Conservation (phyloP, 2,797 vertebrate genomes). For the Eremophila alpestris region DNA sequence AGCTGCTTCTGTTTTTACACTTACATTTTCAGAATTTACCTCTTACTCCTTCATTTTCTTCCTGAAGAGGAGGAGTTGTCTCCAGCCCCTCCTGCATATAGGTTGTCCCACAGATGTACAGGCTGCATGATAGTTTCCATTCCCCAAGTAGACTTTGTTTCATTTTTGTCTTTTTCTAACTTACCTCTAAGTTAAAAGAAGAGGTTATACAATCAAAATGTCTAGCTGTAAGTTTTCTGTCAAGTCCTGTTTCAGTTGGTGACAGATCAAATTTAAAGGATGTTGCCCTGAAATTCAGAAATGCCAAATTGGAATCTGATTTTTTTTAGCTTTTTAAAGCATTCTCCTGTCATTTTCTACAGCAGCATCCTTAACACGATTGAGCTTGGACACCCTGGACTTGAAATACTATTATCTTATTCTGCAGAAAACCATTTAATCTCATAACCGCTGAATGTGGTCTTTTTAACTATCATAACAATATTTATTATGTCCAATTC, state of each 20-base stretch:
- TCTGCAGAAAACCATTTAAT: neutral
- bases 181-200: neutral
- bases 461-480: neutral
- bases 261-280: neutral
- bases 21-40: neutral
- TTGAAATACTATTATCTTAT: neutral
- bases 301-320: neutral
- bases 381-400: neutral
- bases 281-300: neutral
- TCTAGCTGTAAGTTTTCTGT: neutral
- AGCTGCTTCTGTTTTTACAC: neutral
- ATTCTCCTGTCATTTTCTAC: neutral
- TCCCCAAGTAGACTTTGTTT: neutral
- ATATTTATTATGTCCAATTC: neutral
- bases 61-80: neutral
- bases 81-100: neutral
- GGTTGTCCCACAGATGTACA: neutral
- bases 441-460: neutral
- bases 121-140: neutral
- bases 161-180: neutral
- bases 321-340: neutral
- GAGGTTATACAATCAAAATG: neutral
- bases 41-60: neutral
- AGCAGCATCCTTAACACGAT: neutral
- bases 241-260: neutral